These are phyloP conservation scores for Rhagoletis pomonella DNA, from an alignment of 1,140 invertebrate genomes.

Conservation along the genomic window DNA sequence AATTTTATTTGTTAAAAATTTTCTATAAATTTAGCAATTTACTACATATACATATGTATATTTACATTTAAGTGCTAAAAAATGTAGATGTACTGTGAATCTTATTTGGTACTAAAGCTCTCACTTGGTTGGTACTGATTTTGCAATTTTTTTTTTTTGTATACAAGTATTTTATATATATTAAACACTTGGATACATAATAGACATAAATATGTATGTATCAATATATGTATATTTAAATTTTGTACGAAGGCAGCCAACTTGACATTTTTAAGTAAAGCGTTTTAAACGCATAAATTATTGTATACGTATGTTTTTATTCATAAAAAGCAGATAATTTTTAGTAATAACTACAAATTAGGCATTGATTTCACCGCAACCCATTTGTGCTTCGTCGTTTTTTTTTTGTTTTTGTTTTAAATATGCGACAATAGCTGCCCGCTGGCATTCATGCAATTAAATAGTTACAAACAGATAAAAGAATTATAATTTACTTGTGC, in stretches of 20 bases:
- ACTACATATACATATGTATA: background rate
- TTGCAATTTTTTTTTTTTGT: background rate
- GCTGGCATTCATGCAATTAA: background rate
- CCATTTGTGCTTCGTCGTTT: background rate
- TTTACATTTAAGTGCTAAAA: background rate
- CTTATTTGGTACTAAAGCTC: constrained; percentile 32
- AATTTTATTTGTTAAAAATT: background rate
- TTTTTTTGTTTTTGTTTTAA: background rate
- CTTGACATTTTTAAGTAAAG: background rate
- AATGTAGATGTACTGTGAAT: background rate
- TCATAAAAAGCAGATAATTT: background rate
- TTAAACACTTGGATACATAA: too few species aligned
- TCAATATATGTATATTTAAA: background rate
- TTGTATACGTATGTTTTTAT: constrained; percentile 16
- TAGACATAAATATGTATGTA: background rate
- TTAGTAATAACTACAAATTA: constrained; percentile 43
- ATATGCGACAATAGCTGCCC: background rate
- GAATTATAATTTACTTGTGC: too few species aligned
- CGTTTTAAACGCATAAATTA: constrained; percentile 40
- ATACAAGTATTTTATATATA: too few species aligned
- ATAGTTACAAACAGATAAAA: background rate
- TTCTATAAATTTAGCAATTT: background rate
- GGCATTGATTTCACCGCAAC: background rate
- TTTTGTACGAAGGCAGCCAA: constrained; percentile 22
- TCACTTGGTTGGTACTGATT: background rate